Conservation (phyloP, 2,797 vertebrate genomes). For the Enteromius viviparus region DNA sequence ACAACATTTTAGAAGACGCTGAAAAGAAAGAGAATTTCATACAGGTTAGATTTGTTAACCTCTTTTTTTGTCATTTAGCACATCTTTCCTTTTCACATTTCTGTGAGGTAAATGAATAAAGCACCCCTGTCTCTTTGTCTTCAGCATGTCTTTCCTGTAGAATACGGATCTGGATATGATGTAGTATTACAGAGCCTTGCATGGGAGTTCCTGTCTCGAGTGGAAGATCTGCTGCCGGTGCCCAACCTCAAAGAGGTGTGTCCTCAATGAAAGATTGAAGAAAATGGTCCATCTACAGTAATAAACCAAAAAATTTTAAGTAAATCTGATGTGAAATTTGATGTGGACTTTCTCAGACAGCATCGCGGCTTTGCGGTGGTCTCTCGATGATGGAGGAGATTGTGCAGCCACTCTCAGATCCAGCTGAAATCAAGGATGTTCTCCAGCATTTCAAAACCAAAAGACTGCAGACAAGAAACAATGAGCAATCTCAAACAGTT, state of each 20-base stretch:
- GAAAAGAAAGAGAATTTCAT: slow-evolving; percentile 71
- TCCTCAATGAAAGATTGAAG: not conserved
- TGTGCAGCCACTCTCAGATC: slow-evolving; percentile 67
- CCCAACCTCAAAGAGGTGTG: slow-evolving; percentile 79
- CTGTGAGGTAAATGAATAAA: not conserved
- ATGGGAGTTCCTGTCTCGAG: slow-evolving; percentile 79
- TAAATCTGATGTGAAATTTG: not conserved
- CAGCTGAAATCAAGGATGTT: slow-evolving; percentile 66
- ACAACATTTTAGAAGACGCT: slow-evolving; percentile 71
- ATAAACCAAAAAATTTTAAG: not conserved
- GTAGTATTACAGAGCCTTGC: slow-evolving; percentile 79
- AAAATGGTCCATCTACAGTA: not conserved
- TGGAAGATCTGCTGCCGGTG: slow-evolving; percentile 78
- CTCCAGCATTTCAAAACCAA: slow-evolving; percentile 70
- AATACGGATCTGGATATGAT: slow-evolving; percentile 79
- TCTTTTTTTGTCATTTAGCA: not conserved
- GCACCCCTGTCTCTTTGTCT: slow-evolving; percentile 5
- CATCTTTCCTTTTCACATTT: not conserved
- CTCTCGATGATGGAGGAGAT: slow-evolving; percentile 68
- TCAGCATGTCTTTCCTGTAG: slow-evolving; percentile 78
- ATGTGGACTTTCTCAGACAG: slow-evolving; percentile 65
- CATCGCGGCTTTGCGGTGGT: slow-evolving; percentile 70
- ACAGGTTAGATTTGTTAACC: slow-evolving; percentile 61
- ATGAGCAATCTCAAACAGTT: slow-evolving; percentile 50
- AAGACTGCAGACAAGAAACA: slow-evolving; percentile 66